A percentile compares a stretch with the other conserved stretches of the same genome.
phyloP scores from a whole-genome alignment of 2,113 vertebrate species.

The Dipodomys stephensi region DNA sequence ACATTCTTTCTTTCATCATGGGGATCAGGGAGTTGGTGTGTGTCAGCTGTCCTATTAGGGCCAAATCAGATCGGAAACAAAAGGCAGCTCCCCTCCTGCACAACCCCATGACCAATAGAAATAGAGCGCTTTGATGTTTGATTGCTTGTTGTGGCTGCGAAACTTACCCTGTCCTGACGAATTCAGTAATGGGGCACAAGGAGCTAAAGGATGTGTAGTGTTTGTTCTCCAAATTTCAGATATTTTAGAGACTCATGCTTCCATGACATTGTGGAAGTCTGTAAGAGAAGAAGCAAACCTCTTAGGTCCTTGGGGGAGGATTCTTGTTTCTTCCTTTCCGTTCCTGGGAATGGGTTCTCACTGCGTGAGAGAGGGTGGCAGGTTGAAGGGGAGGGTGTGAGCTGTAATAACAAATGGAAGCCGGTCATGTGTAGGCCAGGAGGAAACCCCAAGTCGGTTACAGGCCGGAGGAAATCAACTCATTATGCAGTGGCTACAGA shows the following conservation, averaged over 20 bases:
- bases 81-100: too few relatives aligned
- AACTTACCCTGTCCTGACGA: neutral
- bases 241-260: neutral
- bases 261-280: neutral
- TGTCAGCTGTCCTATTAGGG: too few relatives aligned
- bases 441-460: conserved; percentile 68
- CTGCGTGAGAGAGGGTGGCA: neutral
- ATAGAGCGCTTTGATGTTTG: neutral
- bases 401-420: conserved; percentile 58
- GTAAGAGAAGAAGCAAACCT: neutral
- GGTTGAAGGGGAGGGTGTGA: neutral
- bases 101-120: neutral
- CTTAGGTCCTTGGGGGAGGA: neutral
- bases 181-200: neutral
- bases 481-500: conserved; percentile 71
- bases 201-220: neutral
- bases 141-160: neutral
- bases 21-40: too few relatives aligned
- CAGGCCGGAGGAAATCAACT: conserved; percentile 71
- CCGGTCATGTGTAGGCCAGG: neutral
- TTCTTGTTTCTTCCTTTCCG: neutral
- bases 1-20: too few relatives aligned
- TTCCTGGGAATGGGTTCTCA: conserved; percentile 23
- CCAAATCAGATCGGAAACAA: too few relatives aligned
- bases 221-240: neutral